phyloP scores from a whole-genome alignment of 1,140 invertebrate genomes.

The Zaprionus africanus region DNA sequence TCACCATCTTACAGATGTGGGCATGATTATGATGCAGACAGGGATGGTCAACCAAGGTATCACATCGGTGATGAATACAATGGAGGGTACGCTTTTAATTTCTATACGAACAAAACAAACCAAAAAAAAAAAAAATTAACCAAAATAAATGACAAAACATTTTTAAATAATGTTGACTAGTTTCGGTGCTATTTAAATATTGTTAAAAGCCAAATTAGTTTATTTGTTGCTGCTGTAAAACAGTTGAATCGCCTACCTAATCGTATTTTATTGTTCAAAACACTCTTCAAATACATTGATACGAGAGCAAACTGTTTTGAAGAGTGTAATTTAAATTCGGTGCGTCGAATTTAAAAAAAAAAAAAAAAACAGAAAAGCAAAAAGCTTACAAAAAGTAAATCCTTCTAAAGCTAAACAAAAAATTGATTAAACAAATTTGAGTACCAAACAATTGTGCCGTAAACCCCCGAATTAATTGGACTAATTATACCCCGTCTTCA shows the following conservation, averaged over 20 bases:
- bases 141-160: slow-evolving; percentile 17
- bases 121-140: slow-evolving; percentile 48
- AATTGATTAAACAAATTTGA: slow-evolving; percentile 14
- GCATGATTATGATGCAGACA: slow-evolving; percentile 97
- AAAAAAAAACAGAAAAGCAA: neutral
- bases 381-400: slow-evolving; percentile 14
- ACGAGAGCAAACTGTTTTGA: slow-evolving; percentile 11
- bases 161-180: slow-evolving; percentile 42
- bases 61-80: slow-evolving; percentile 90
- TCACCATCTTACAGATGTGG: slow-evolving; percentile 92
- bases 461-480: slow-evolving; percentile 26
- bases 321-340: slow-evolving; percentile 23
- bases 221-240: slow-evolving; percentile 75
- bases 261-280: slow-evolving; percentile 14
- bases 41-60: slow-evolving; percentile 94
- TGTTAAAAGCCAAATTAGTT: slow-evolving; percentile 63
- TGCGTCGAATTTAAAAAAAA: slow-evolving; percentile 9
- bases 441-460: neutral
- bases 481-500: slow-evolving; percentile 5
- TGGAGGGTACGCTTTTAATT: slow-evolving; percentile 89
- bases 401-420: slow-evolving; percentile 7
- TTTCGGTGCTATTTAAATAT: slow-evolving; percentile 51
- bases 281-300: slow-evolving; percentile 11
- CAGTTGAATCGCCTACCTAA: slow-evolving; percentile 45
- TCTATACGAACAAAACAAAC: slow-evolving; percentile 60